Base-by-base conservation (phyloP, 2,888 invertebrate genomes). In the Polymixis lichenea region DNA sequence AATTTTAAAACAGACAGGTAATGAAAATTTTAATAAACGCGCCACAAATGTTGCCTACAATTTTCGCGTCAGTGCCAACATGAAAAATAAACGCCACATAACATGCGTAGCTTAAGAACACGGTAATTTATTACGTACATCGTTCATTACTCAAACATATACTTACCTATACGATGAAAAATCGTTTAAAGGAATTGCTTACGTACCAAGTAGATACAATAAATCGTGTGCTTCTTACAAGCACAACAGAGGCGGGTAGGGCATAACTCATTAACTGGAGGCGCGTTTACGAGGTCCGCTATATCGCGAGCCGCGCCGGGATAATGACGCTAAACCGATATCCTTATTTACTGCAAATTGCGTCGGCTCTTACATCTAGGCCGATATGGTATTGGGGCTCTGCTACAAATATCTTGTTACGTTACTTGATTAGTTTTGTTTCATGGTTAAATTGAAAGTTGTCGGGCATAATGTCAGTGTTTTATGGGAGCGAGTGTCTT, bases 271-370 rank as follows among this genome's bases (percentile, higher is more conserved):
- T 92, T 91, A 92, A 90, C 87, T 89, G 78, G 86, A 88, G 88
- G 89, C 90, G 89, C 89, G 90, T 92, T 92, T 91, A 92, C 91
- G 91, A 91, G 90, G 89, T 86, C 89, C 88, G 89, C 88, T 89
- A 89, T 91, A 91, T 90, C 90, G 91, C 89, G 87, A 78, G 86
- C 88, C 86, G 88, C 77, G 83, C 84, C 85, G 89, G 92, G 93
- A 94, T 95, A 95, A 96, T 95, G 94, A 94, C 93, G 93, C 93
- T 94, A 92, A 93, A 93, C 95, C 95, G 94, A 96, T 95, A 95
- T 94, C 95, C 96, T 95, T 96, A 95, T 96, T 96, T 96, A 96
- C 95, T 95, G 95, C 95, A 95, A 95, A 96, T 96, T 95, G 95
- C 93, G 93, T 88, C 86, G 91, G 89, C 88, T 89, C 87, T 88